Conservation (phyloP, 2,113 vertebrate species). For the Miniopterus natalensis region DNA sequence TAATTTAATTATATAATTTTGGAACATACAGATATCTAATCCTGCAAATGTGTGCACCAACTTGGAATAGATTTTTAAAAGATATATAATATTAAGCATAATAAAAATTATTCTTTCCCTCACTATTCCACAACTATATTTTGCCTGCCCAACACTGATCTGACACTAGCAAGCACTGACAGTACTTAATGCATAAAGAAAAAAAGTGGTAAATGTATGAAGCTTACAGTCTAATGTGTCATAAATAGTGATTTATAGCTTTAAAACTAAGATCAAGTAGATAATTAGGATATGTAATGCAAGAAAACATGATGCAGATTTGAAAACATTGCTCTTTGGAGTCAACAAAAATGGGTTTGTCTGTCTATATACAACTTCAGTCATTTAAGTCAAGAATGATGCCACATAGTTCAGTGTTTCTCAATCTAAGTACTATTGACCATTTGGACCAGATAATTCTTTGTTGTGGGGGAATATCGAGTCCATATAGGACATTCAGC, state of each 20-base stretch:
- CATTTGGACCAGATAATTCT: not conserved
- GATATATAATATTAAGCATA: not conserved
- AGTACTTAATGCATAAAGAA: not conserved
- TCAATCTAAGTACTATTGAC: not conserved
- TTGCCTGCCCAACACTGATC: not conserved
- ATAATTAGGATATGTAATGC: not conserved
- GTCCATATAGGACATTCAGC: not conserved
- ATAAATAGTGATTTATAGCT: not conserved
- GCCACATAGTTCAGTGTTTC: not conserved
- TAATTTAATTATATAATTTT: constrained; percentile 27
- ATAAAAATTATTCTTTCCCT: not conserved
- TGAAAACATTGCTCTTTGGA: constrained; percentile 1
- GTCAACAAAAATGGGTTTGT: not conserved
- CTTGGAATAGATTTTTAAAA: not conserved
- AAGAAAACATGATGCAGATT: not conserved
- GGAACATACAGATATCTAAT: not conserved
- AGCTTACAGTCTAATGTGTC: not conserved
- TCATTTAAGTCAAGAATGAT: not conserved
- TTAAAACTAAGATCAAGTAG: not conserved
- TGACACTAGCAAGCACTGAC: not conserved
- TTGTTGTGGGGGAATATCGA: not conserved
- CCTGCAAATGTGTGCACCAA: not conserved
- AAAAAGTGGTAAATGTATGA: not conserved
- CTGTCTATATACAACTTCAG: not conserved
- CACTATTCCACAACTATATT: not conserved